Conservation (phyloP, 2,888 invertebrate genomes). For the Trissolcus brochymenae region DNA sequence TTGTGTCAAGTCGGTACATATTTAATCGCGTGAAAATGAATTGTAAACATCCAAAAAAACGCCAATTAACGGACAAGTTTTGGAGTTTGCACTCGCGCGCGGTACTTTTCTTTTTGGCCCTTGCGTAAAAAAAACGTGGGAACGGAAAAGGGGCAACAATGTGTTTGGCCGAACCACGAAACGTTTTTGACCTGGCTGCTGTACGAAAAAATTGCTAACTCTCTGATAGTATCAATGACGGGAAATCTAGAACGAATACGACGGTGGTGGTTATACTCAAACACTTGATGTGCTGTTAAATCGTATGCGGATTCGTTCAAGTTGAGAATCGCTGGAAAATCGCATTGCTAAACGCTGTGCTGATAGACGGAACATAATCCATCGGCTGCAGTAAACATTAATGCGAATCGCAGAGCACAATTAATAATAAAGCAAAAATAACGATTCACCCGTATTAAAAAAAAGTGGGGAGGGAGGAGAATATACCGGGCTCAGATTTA, state of each 20-base stretch:
- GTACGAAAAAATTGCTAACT: too few species aligned
- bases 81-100: background rate
- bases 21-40: conserved; percentile 5
- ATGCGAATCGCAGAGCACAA: conserved; percentile 11
- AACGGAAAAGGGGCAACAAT: too few species aligned
- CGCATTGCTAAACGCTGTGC: conserved; percentile 3
- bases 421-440: conserved; percentile 24
- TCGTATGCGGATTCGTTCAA: background rate
- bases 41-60: conserved; percentile 1
- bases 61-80: background rate
- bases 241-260: background rate
- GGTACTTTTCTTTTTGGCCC: background rate
- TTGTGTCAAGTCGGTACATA: conserved; percentile 16
- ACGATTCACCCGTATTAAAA: conserved; percentile 12
- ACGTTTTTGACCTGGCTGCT: too few species aligned
- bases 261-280: background rate
- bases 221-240: too few species aligned
- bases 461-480: conserved; percentile 5
- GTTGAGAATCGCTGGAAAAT: conserved; percentile 5
- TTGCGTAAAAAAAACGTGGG: too few species aligned
- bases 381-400: conserved; percentile 15
- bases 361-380: conserved; percentile 12
- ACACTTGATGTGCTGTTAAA: background rate
- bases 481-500: conserved; percentile 10
- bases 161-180: too few species aligned